Evolutionary conservation across 2,797 vertebrate genomes (phyloP), one percentile per base, ranked within the genome.

Genomic region (Todus mexicanus): DNA sequence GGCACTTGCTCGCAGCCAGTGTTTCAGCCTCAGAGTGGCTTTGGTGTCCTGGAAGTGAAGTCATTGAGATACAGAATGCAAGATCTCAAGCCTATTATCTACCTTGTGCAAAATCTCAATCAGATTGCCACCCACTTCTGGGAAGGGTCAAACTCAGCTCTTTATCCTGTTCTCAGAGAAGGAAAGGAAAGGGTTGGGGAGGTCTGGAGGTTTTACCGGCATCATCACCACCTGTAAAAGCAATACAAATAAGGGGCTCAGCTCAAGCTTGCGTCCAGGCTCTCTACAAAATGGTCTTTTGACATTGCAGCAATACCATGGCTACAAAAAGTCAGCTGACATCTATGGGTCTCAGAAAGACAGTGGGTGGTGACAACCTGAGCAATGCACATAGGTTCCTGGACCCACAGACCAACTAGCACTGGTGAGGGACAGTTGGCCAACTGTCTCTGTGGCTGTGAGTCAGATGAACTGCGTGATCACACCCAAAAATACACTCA

Each of bases 1-100:
- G 0, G 15, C 3, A 3, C 45, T 71, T 64, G n/a, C 37, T 33
- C 7, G 4, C 4, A 1, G 42, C n/a, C 21, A 0, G 0, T 1
- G 2, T 82, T 90, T 79, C 2, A 6, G 53, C 42, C 35, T 53
- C 2, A 1, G 25, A 81, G 37, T 22, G 47, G 35, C 45, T 78
- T 35, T 64, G 50, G 31, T 14, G 8, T 65, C 65, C 64, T 68
- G 35, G 16, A 53, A 93, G 25, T 27, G n/a, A 71, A 76, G 40
- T 1, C 3, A 23, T 47, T 29, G 35, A 51, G 43, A 71, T 1
- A 64, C 45, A 68, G 77, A 84, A 75, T 11, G 8, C n/a, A 77
- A 16, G 17, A 16, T 11, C 22, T 81, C 38, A 79, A 76, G 70
- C 15, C 37, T 60, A 6, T n/a, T 75, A 50, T 20, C 33, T 54